These are phyloP conservation scores for Erebia aethiops DNA, from an alignment of 2,888 invertebrate genomes.

Conservation along the genomic window DNA sequence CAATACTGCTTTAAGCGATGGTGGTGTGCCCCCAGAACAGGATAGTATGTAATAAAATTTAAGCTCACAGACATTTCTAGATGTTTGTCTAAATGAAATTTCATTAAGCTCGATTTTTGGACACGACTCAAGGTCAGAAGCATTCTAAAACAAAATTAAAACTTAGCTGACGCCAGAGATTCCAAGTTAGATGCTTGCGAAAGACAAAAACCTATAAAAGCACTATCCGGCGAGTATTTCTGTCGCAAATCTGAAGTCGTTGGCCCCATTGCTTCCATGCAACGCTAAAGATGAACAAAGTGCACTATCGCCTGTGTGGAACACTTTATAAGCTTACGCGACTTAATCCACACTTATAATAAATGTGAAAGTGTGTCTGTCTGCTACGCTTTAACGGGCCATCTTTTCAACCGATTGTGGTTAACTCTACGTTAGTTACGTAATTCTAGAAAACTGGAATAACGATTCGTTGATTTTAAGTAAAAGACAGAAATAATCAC, in stretches of 20 bases:
- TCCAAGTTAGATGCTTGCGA: constrained; percentile 19
- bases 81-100: neutral
- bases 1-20: too few species aligned
- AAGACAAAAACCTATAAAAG: constrained; percentile 30
- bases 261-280: constrained; percentile 64
- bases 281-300: constrained; percentile 35
- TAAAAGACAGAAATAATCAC: too few species aligned
- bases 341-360: neutral
- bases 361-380: too few species aligned
- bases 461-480: too few species aligned
- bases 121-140: constrained; percentile 7
- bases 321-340: constrained; percentile 26
- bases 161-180: constrained; percentile 22
- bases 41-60: neutral
- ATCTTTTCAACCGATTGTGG: neutral
- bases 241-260: constrained; percentile 52
- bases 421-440: too few species aligned
- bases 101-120: constrained; percentile 4
- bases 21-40: too few species aligned
- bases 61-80: neutral
- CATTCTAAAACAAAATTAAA: constrained; percentile 19
- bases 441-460: too few species aligned
- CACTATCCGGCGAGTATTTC: constrained; percentile 25
- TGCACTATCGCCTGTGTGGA: constrained; percentile 30
- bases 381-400: too few species aligned